Evolutionary conservation across 2,888 invertebrate genomes (phyloP), one percentile per base, ranked within the genome.

Genomic region (Drosophila leonis): DNA sequence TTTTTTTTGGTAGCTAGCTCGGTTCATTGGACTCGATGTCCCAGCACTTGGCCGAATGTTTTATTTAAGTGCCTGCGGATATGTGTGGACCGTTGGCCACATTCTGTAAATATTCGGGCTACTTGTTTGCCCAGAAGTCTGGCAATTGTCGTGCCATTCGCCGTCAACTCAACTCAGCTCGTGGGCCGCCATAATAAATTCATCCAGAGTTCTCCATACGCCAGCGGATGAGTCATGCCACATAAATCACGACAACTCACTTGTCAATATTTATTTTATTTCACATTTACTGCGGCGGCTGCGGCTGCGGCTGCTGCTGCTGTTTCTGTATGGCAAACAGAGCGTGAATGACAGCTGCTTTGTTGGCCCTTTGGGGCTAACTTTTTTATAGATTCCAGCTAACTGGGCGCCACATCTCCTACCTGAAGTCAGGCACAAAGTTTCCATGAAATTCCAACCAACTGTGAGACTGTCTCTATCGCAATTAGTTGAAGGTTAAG

Each of bases 261-360:
- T 73, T 89, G 84, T 80, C 90, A 85, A 85, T 85, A 89, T 85
- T 87, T 79, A 82, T 85, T 85, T 82, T 77, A 82, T 82, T 84
- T 84, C 75, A 48, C 73, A 79, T 77, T 75, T 80, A 56, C 48
- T 48, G 37, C 37, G 13, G 46, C 35, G 44, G 65, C 39, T 52
- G 66, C 27, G 4, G 12, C 42, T 44, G 42, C 42, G 4, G 42
- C 42, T 37, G 62, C 31, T 57, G 65, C 18, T 5, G 13, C 51
- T 51, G 24, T 37, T 27, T 15, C 35, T 55, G 13, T n/a, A 9
- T 41, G 15, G 60, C 75, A 70, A 75, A 60, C 80, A 75, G 62
- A 70, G 70, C 63, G 70, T 72, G 65, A 66, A 62, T 77, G 72
- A 54, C 75, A 65, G 64, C 48, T 57, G 44, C 63, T 55, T 62